A percentile compares a stretch with the other conserved stretches of the same genome.
Evolutionary conservation across 2,113 vertebrate genomes (phyloP).

Genomic region (Origma solitaria): DNA sequence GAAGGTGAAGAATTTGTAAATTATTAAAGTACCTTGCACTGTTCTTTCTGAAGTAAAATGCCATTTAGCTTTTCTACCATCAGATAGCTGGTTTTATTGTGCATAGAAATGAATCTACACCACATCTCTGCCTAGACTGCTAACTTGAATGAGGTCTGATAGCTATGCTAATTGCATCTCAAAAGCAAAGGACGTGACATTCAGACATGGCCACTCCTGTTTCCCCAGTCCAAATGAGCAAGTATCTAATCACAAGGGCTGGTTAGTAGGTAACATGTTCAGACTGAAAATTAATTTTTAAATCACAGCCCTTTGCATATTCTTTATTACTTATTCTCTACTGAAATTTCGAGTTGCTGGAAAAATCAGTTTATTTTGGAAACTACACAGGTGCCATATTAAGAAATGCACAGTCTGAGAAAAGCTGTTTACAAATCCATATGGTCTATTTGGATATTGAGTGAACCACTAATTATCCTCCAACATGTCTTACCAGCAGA

Average conservation of each 20-base stretch:
- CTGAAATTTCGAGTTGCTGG: background rate
- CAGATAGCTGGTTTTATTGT: background rate
- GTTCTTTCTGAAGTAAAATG: background rate
- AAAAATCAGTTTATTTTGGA: background rate
- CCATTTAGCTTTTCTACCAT: background rate
- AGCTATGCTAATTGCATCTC: background rate
- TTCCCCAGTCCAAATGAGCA: background rate
- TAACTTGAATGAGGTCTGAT: background rate
- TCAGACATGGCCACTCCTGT: background rate
- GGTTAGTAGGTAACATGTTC: background rate
- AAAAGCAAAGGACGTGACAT: rapidly evolving
- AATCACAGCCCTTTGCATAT: background rate
- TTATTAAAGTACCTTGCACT: background rate
- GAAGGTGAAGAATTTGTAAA: background rate
- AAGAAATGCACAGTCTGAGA: background rate
- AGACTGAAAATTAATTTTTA: background rate
- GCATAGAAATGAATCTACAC: background rate
- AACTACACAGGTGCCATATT: background rate
- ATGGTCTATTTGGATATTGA: background rate
- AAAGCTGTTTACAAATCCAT: background rate
- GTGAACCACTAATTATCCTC: background rate
- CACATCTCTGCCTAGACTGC: background rate
- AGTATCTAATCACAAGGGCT: background rate
- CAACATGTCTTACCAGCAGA: background rate
- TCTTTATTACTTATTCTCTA: background rate